Evolutionary conservation across 1,140 invertebrate species (phyloP).

Genomic region (Polyergus mexicanus): DNA sequence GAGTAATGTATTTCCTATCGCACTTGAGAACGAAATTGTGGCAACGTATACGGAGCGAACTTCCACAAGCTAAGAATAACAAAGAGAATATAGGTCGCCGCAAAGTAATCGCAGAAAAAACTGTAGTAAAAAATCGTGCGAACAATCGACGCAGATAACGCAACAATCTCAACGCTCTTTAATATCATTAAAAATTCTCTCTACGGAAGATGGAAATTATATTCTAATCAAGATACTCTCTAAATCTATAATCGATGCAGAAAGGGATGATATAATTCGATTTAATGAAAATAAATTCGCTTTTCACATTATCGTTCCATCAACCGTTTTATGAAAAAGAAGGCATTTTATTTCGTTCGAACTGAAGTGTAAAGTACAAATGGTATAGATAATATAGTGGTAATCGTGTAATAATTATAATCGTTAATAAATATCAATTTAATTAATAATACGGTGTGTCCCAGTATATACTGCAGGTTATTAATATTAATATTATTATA

Average conservation of each 20-base stretch:
- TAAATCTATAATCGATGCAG: background rate
- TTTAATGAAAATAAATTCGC: conserved; percentile 45
- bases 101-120: conserved; percentile 54
- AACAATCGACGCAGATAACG: conserved; percentile 11
- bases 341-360: conserved; percentile 87
- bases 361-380: conserved; percentile 86
- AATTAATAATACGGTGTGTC: conserved; percentile 84
- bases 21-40: conserved; percentile 60
- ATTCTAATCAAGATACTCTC: background rate
- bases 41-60: conserved; percentile 64
- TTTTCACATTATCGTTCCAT: conserved; percentile 39
- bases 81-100: conserved; percentile 28
- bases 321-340: conserved; percentile 84
- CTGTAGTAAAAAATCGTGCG: conserved; percentile 53
- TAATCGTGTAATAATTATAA: conserved; percentile 85
- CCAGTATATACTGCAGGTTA: conserved; percentile 72
- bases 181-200: background rate
- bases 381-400: conserved; percentile 86
- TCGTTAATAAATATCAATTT: conserved; percentile 85
- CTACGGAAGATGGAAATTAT: background rate
- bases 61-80: conserved; percentile 48
- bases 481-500: conserved; percentile 62
- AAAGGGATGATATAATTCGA: background rate
- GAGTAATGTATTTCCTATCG: conserved; percentile 54
- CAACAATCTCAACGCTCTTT: too few species aligned